A percentile compares a stretch with the other conserved stretches of the same genome.
Evolutionary conservation across 1,140 invertebrate species (phyloP).

Genomic region (Habropoda laboriosa): DNA sequence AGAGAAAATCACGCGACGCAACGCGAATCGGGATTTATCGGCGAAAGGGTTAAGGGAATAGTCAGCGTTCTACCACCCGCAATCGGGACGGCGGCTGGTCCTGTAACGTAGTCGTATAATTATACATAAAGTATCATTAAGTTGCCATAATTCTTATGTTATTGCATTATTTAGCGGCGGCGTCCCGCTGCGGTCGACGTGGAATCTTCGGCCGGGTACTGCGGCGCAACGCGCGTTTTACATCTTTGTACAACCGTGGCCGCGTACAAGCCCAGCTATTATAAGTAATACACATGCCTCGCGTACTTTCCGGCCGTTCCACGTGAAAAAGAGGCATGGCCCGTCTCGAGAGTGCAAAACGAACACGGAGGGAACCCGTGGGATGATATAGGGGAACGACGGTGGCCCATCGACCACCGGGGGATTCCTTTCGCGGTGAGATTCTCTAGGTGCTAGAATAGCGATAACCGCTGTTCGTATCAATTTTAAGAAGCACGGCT

Average conservation of each 20-base stretch:
- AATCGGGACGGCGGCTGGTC: conserved; percentile 17
- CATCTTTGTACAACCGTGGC: conserved; percentile 44
- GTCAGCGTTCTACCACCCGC: conserved; percentile 45
- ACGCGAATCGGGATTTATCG: conserved; percentile 42
- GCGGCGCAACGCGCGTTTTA: conserved; percentile 35
- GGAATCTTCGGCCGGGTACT: conserved; percentile 66
- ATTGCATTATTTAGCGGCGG: conserved; percentile 80
- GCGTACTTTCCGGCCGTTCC: conserved; percentile 46
- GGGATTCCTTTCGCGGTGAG: not conserved
- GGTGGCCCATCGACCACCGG: conserved; percentile 16
- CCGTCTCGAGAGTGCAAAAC: conserved; percentile 1
- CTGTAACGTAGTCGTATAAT: conserved; percentile 69
- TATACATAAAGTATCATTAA: conserved; percentile 81
- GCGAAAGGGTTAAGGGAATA: conserved; percentile 33
- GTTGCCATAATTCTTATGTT: conserved; percentile 79
- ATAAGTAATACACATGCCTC: conserved; percentile 55
- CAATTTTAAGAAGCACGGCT: no score
- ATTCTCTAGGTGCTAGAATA: not conserved
- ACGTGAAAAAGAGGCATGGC: conserved; percentile 48
- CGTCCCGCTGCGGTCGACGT: conserved; percentile 71
- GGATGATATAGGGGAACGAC: conserved; percentile 17
- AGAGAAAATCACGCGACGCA: conserved; percentile 42
- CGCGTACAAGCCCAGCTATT: conserved; percentile 58
- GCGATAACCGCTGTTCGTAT: not conserved
- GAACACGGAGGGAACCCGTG: not conserved